Evolutionary conservation across 2,797 vertebrate species (phyloP), one percentile per base, ranked within the genome.

Genomic region (Chromis chromis): DNA sequence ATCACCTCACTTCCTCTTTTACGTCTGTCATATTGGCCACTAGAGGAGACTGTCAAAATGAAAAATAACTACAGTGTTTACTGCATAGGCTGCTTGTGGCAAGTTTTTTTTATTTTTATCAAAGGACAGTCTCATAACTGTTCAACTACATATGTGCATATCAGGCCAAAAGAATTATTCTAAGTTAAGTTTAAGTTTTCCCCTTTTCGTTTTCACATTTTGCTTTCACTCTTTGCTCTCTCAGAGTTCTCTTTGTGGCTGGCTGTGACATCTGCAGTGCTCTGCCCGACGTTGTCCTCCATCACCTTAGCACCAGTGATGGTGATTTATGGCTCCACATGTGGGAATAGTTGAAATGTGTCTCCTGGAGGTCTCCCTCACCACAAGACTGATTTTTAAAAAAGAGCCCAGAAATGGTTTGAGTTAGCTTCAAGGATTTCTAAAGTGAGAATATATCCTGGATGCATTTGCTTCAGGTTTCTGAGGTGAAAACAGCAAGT

Each of bases 281-380:
- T 46, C 33, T 64, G 44, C 31, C 60, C 44, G 28, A 40, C 63
- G 27, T 21, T 22, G 39, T 52, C 67, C 68, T 21, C 50, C 19
- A 50, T 57, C 52, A 61, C 28, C 46, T 72, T 46, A 65, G 62
- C 46, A 63, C 27, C 61, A 71, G 44, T 39, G 48, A 13, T 52
- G 39, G 21, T 77, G 74, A 86, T 85, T 84, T 55, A 79, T 70
- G 70, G 65, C 28, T 55, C 65, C 75, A 75, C 81, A 84, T 85
- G 75, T 88, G 86, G 76, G 66, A 82, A 74, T 58, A 61, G 52
- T 82, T 87, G 69, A 40, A 13, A 53, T 14, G 50, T 53, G 52
- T 63, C 76, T 52, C 42, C 59, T 65, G 70, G 83, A 84, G 75
- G 82, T 48, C 64, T 50, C 62, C 24, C 42, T 63, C 65, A n/a